Conservation (phyloP, 1,140 invertebrate genomes). For the Sminthurinus signatus region DNA sequence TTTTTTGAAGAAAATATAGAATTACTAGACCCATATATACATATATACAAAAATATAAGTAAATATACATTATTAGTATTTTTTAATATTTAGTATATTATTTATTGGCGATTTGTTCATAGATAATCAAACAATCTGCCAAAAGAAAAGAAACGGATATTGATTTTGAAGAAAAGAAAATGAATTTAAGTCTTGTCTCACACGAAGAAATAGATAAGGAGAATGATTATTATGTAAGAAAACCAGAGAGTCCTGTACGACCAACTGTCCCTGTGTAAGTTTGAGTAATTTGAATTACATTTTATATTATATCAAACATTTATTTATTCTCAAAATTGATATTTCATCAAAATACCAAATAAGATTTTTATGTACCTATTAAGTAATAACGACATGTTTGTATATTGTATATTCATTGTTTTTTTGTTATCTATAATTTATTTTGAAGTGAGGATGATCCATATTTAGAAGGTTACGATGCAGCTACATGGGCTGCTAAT, state of each 20-base stretch:
- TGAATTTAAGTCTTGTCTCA: constrained; percentile 75
- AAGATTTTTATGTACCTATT: no score
- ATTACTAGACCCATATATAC: no score
- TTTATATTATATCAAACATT: no score
- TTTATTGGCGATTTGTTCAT: no score
- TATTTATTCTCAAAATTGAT: no score
- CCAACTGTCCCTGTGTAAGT: not conserved
- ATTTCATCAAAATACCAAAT: no score
- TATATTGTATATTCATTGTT: not conserved
- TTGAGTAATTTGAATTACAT: constrained; percentile 4
- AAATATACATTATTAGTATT: constrained; percentile 2
- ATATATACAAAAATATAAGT: no score
- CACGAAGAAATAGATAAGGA: constrained; percentile 85
- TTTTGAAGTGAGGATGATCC: constrained; percentile 15
- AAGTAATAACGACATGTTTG: no score
- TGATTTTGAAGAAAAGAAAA: constrained; percentile 94
- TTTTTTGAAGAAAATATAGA: no score
- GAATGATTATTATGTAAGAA: constrained; percentile 59
- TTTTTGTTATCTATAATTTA: no score
- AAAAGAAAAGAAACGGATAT: constrained; percentile 90
- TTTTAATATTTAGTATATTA: no score
- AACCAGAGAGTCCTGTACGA: constrained; percentile 25
- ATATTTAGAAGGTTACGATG: not conserved
- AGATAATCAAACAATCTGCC: constrained; percentile 79
- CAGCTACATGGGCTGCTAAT: not conserved